Evolutionary conservation across 2,797 vertebrate genomes (phyloP).

Genomic region (Staurois parvus): DNA sequence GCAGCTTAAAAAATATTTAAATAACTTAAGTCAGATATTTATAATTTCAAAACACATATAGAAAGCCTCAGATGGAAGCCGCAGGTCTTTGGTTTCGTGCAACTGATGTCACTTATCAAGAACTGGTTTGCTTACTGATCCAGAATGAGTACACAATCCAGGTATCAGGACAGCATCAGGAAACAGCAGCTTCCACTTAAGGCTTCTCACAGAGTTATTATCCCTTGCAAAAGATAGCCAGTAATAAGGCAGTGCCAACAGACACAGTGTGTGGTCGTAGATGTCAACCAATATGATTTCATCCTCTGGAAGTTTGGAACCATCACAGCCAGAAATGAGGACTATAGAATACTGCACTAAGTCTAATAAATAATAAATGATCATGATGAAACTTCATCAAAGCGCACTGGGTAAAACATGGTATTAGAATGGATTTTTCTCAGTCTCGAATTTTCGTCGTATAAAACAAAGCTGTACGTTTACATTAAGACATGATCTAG

Average conservation of each 20-base stretch:
- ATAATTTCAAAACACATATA: not conserved
- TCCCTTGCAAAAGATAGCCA: not conserved
- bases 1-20: no score
- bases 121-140: not conserved
- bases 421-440: not conserved
- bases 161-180: not conserved
- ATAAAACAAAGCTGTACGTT: not conserved
- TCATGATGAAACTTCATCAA: not conserved
- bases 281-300: not conserved
- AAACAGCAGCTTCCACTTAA: not conserved
- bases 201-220: not conserved
- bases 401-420: not conserved
- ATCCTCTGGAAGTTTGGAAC: no score
- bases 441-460: not conserved
- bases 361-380: not conserved
- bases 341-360: not conserved
- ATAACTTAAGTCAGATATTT: no score
- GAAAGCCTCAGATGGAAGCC: not conserved
- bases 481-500: not conserved
- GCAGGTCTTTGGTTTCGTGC: not conserved
- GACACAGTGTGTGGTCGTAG: not conserved
- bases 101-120: not conserved
- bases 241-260: not conserved
- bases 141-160: not conserved
- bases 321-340: not conserved